Conservation (phyloP, 2,888 invertebrate species). For the Drosophila macrospina region DNA sequence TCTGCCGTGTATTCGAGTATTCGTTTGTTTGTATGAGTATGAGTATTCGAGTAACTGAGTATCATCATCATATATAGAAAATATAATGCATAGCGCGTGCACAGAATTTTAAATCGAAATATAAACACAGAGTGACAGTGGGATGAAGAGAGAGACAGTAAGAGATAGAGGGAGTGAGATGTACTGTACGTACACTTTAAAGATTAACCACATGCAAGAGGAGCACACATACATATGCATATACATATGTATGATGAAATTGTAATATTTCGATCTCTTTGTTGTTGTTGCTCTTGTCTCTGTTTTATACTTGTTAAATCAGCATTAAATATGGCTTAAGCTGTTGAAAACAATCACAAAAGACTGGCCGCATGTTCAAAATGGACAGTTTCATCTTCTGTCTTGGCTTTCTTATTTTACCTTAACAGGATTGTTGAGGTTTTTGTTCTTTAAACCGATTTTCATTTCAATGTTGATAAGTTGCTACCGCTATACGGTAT, state of each 20-base stretch:
- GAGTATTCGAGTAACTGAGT: slow-evolving; percentile 37
- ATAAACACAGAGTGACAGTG: no score
- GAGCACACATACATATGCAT: slow-evolving; percentile 22
- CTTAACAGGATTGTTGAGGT: slow-evolving; percentile 13
- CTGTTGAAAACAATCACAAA: slow-evolving; percentile 69
- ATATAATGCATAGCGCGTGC: slow-evolving; percentile 75
- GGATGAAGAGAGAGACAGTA: neutral
- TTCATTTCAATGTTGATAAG: slow-evolving; percentile 52
- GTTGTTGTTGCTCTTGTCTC: slow-evolving; percentile 36
- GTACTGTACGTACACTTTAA: slow-evolving; percentile 71
- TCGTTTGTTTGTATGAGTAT: slow-evolving; percentile 5
- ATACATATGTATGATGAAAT: slow-evolving; percentile 34
- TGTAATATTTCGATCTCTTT: slow-evolving; percentile 42
- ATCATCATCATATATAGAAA: slow-evolving; percentile 47
- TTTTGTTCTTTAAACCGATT: slow-evolving; percentile 59
- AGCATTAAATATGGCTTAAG: slow-evolving; percentile 70
- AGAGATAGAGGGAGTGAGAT: neutral
- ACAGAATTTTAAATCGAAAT: slow-evolving; percentile 75
- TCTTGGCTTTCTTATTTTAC: slow-evolving; percentile 16
- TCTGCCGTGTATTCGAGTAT: slow-evolving; percentile 1
- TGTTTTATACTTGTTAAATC: slow-evolving; percentile 72
- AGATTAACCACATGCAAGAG: slow-evolving; percentile 70
- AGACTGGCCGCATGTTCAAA: slow-evolving; percentile 30
- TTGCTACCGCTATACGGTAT: slow-evolving; percentile 17
- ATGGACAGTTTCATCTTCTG: slow-evolving; percentile 30